Evolutionary conservation across 92 coral and sea anemone species (phyloP), one percentile per base, ranked within the genome.

Genomic region (Palythoa caribaeorum): DNA sequence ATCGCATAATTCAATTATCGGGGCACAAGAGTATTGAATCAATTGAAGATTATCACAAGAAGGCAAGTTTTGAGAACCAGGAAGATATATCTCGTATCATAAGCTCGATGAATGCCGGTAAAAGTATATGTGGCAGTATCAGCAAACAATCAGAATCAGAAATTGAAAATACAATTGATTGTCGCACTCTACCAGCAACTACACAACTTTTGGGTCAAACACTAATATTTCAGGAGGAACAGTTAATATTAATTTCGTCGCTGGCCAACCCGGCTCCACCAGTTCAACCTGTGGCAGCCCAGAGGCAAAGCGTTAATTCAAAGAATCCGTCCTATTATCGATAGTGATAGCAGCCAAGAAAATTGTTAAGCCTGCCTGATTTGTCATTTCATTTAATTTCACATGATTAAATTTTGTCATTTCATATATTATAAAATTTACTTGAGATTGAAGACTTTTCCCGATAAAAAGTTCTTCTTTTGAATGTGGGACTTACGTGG

Each of bases 1-100:
- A 75, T 75, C 60, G 79, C 57, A 75, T 75, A 75, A 48, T 75
- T 75, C 57, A 75, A 11, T 75, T 47, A 47, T 40, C 59, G 13
- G 79, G 79, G 13, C 60, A 48, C 74, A 28, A 70, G 28, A 28
- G 28, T 28, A 28, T 28, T 28, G 28, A 28, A 28, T 28, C 28
- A 28, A 28, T 28, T 28, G 74, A 70, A 70, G 39, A 70, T 70
- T 70, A 70, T 70, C 44, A 28, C 44, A 70, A 70, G 74, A 70
- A 70, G 21, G 74, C 74, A 70, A 70, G 74, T 70, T 76, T 76
- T 50, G 74, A 20, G 74, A 70, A 70, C 15, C 74, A 28, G 28
- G 28, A 28, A 28, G 28, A 28, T 0, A 28, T 28, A 0, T 28
- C 28, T 28, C 28, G 28, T 0, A 28, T 28, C 28, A 28, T 28